These are phyloP conservation scores for Sebastes oblongus DNA, from an alignment of 2,797 vertebrate genomes.

Conservation along the genomic window DNA sequence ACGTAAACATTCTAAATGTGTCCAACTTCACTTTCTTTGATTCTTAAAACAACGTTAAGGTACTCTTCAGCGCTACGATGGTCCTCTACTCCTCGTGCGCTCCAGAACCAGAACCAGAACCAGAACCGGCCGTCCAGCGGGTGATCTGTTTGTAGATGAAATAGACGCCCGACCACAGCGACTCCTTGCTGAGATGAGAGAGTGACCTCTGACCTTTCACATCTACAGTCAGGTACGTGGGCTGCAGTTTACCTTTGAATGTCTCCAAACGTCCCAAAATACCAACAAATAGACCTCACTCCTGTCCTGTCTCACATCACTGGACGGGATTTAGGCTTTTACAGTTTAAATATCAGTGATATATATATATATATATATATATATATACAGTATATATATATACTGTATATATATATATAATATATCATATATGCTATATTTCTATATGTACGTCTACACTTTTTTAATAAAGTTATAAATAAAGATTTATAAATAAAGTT, in stretches of 20 bases:
- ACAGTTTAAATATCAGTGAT: not conserved
- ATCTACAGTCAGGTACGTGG: constrained; percentile 8
- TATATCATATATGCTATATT: not conserved
- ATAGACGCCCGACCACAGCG: not conserved
- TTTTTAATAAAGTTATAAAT: too few relatives aligned
- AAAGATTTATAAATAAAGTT: too few relatives aligned
- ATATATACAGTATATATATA: too few relatives aligned
- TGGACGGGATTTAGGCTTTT: not conserved
- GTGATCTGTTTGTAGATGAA: constrained; percentile 34
- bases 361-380: too few relatives aligned
- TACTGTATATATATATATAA: too few relatives aligned
- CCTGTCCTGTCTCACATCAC: not conserved
- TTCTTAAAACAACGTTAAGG: too few relatives aligned
- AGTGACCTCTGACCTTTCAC: constrained; percentile 16
- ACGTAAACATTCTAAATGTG: too few relatives aligned
- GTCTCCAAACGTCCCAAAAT: not conserved
- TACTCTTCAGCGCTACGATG: too few relatives aligned
- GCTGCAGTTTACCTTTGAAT: constrained; percentile 12
- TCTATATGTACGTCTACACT: too few relatives aligned
- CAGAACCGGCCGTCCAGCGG: not conserved
- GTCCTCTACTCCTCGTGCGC: not conserved
- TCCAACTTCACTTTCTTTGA: too few relatives aligned
- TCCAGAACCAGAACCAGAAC: not conserved
- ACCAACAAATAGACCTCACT: not conserved
- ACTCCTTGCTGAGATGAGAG: constrained; percentile 30